Conservation (phyloP, 2,113 vertebrate species). For the Sciurus niger region DNA sequence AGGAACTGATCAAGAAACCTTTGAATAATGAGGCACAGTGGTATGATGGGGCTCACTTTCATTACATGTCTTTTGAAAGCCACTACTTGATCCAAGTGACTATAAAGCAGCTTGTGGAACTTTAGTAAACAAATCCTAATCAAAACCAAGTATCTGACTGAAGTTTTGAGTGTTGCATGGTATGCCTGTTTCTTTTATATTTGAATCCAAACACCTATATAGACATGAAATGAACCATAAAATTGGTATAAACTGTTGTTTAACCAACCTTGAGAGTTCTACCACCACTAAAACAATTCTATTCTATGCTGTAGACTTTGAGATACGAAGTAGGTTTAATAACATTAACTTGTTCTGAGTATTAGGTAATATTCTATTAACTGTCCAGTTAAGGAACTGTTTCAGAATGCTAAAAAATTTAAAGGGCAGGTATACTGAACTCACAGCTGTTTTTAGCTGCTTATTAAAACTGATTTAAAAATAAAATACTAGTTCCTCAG, state of each 20-base stretch:
- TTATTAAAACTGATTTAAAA: constrained; percentile 72
- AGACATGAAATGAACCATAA: constrained; percentile 52
- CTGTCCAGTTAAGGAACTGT: constrained; percentile 51
- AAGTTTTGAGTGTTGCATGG: not conserved
- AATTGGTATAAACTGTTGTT: constrained; percentile 47
- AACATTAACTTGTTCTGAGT: constrained; percentile 7
- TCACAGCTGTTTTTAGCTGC: constrained; percentile 55
- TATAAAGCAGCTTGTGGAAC: not conserved
- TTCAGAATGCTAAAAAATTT: constrained; percentile 54
- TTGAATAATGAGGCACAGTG: constrained; percentile 55
- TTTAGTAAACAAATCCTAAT: constrained; percentile 59
- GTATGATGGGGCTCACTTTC: not conserved
- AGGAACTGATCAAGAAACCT: not conserved
- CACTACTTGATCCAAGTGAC: not conserved
- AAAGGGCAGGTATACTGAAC: constrained; percentile 51
- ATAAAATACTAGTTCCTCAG: constrained; percentile 48
- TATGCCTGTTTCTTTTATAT: constrained; percentile 61
- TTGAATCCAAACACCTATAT: constrained; percentile 33
- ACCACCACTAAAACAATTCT: constrained; percentile 28
- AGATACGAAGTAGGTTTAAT: constrained; percentile 61
- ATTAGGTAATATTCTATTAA: constrained; percentile 64
- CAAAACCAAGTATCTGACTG: constrained; percentile 29
- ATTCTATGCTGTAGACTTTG: constrained; percentile 46
- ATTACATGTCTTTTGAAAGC: not conserved
- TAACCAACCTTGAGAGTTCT: not conserved